Base-by-base conservation (phyloP, 1,140 invertebrate genomes). In the Chionoecetes opilio region DNA sequence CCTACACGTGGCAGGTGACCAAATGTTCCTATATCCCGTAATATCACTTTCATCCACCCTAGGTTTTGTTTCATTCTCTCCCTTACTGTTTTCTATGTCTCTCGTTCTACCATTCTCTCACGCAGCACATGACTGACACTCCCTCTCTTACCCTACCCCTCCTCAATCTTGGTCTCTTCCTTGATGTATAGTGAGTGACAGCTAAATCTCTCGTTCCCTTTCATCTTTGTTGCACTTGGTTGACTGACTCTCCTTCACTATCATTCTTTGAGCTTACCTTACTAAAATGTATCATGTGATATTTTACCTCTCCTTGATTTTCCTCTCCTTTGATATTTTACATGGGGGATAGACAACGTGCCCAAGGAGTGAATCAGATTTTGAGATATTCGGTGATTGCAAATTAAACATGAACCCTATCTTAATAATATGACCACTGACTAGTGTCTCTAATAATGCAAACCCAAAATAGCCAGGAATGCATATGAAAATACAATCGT, bases 1-100 rank as follows among this genome's bases (percentile, higher is more conserved):
- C 92, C 8, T 95, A 92, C 89, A 82, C 94, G 26, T 88, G 89
- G 82, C 82, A 95, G 82, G 94, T 91, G 46, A 92, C 5, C 5
- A 0, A 17, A 46, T 82, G 11, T 21, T 75, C 63, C 8, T 26
- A 8, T 46, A 8, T 46, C 14, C 41, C 41, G 5, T 46, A 5
- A 8, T 14, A 46, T 14, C 14, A 46, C 5, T 14, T 8, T 8
- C 41, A 46, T 8, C 5, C 41, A 46, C 41, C 5, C 14, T 46
- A 5, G 5, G 14, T 46, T 46, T 46, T 46, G 41, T 46, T 8
- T 46, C 3, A 84, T 84, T 14, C 6, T 75, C 63, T 75, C 63
- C 6, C 63, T 75, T 26, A n/a, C 63, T 63, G 8, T 63, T 14
- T 14, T 63, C 53, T 9, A 8, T 63, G 8, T 63, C 53, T 32